These are phyloP conservation scores for Melipona beecheii DNA, from an alignment of 2,888 invertebrate genomes.

Conservation along the genomic window DNA sequence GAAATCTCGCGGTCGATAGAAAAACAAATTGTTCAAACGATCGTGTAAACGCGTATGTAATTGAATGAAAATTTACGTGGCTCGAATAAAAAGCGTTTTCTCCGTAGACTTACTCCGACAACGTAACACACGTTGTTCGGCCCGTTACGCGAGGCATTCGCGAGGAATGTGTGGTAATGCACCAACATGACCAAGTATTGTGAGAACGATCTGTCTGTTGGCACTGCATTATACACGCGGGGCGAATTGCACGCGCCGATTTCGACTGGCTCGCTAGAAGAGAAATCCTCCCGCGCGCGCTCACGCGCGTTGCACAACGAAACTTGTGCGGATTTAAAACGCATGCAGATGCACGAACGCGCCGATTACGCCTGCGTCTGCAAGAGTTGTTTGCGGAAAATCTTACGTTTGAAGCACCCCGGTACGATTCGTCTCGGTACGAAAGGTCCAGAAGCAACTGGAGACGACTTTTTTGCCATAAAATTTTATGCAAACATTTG, in stretches of 20 bases:
- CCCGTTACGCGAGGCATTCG: slow-evolving; percentile 1
- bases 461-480: too few relatives aligned
- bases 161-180: slow-evolving; percentile 12
- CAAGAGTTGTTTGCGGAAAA: not conserved
- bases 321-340: not conserved
- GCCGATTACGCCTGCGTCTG: not conserved
- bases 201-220: slow-evolving; percentile 30
- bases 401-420: too few relatives aligned
- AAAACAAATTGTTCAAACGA: not conserved
- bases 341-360: not conserved
- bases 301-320: slow-evolving; percentile 17
- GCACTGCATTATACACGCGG: slow-evolving; percentile 21
- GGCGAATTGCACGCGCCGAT: not conserved
- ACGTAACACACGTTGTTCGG: slow-evolving; percentile 1
- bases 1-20: not conserved
- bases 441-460: too few relatives aligned
- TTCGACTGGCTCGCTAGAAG: slow-evolving; percentile 9
- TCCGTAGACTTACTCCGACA: not conserved
- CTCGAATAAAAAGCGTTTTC: slow-evolving; percentile 4
- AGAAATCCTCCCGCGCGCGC: slow-evolving; percentile 13
- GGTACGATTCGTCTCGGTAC: too few relatives aligned
- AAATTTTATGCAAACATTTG: too few relatives aligned
- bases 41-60: not conserved
- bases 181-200: not conserved
- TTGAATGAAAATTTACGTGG: not conserved